A percentile compares a stretch with the other conserved stretches of the same genome.
phyloP scores from a whole-genome alignment of 1,140 invertebrate species.

The Ceratoteleas bidentatus region DNA sequence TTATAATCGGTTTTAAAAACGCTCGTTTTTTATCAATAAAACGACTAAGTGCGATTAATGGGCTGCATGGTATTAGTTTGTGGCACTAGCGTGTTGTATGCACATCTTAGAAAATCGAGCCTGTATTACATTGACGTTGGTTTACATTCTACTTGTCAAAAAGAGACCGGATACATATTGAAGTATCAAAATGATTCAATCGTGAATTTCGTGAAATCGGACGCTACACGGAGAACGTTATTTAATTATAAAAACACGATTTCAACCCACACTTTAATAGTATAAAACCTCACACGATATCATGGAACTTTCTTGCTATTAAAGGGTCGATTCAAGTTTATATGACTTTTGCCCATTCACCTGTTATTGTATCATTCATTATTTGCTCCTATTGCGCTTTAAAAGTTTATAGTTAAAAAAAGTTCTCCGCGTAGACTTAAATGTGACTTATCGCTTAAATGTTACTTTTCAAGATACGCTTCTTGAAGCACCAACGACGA shows the following conservation, averaged over 20 bases:
- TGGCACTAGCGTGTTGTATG: conserved; percentile 36
- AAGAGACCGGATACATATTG: conserved; percentile 28
- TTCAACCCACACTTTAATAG: too few species aligned
- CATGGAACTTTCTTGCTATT: too few species aligned
- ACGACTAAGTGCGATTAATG: conserved; percentile 36
- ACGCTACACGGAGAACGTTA: conserved; percentile 2
- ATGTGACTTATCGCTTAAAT: not conserved
- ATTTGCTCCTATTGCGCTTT: too few species aligned
- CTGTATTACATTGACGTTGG: not conserved
- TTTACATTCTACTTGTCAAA: conserved; percentile 26
- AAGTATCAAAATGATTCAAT: conserved; percentile 39
- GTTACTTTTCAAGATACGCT: conserved; percentile 16
- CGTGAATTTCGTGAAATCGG: conserved; percentile 16
- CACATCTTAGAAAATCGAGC: conserved; percentile 11
- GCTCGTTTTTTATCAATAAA: conserved; percentile 30
- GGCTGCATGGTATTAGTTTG: conserved; percentile 30
- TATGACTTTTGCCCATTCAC: too few species aligned
- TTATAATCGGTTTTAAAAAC: conserved; percentile 55
- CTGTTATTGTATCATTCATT: too few species aligned
- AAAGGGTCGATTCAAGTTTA: too few species aligned
- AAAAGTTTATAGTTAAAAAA: too few species aligned
- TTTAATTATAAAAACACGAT: too few species aligned
- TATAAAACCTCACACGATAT: too few species aligned
- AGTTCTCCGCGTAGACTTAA: too few species aligned
- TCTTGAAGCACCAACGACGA: conserved; percentile 41